phyloP scores from a whole-genome alignment of 92 coral and sea anemone species.

The Ricordea florida region DNA sequence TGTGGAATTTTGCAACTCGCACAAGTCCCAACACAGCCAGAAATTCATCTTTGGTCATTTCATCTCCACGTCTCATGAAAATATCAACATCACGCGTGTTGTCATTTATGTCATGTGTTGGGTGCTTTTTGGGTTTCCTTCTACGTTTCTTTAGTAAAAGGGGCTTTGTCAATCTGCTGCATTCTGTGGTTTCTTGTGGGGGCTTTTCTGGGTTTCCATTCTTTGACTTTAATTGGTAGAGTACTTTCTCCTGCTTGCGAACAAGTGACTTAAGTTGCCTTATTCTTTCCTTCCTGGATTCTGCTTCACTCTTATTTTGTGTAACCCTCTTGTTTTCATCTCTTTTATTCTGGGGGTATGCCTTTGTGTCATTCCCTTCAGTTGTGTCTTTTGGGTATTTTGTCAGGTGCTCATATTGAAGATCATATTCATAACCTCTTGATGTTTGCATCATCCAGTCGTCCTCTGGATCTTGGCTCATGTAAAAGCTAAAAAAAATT shows the following conservation, averaged over 20 bases:
- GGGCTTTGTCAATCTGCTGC: no score
- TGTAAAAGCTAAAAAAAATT: neutral
- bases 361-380: neutral
- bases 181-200: no score
- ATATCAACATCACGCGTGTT: conserved; percentile 4
- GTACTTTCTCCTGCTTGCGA: conserved; percentile 13
- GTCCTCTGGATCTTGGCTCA: neutral
- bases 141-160: neutral
- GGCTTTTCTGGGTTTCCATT: no score
- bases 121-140: neutral
- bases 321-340: neutral
- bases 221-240: neutral
- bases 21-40: neutral
- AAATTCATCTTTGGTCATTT: conserved; percentile 14
- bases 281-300: conserved; percentile 2
- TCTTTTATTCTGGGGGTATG: no score
- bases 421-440: conserved; percentile 8
- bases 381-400: neutral
- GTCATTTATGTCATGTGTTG: neutral
- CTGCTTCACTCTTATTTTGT: neutral
- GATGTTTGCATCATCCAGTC: conserved; percentile 21
- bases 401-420: neutral
- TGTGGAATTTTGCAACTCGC: conserved; percentile 13
- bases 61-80: conserved; percentile 14
- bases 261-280: neutral